Evolutionary conservation across 2,888 invertebrate species (phyloP).

Genomic region (Eulithis prunata): DNA sequence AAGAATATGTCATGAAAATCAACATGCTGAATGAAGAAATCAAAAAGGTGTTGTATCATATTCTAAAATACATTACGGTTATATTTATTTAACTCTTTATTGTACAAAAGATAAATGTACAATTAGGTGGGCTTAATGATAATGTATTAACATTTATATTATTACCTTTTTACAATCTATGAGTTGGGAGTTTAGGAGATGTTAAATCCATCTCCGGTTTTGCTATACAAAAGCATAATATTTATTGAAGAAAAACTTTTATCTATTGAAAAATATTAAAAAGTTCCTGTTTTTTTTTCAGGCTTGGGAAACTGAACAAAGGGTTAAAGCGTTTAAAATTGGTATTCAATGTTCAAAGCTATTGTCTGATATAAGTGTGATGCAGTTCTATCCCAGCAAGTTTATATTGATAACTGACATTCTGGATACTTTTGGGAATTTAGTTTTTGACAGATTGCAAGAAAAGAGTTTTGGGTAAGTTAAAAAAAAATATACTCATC

Average conservation of each 20-base stretch:
- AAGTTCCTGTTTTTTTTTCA: conserved; percentile 46
- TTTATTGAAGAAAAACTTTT: too few species aligned
- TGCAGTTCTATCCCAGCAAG: conserved; percentile 99
- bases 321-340: conserved; percentile 97
- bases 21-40: conserved; percentile 96
- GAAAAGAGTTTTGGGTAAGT: conserved; percentile 85
- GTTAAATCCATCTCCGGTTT: too few species aligned
- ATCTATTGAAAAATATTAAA: too few species aligned
- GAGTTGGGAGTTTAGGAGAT: too few species aligned
- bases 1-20: conserved; percentile 95
- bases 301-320: conserved; percentile 97
- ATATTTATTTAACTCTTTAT: too few species aligned
- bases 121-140: too few species aligned
- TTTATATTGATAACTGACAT: conserved; percentile 98
- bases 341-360: conserved; percentile 98
- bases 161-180: too few species aligned
- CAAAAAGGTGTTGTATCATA: conserved; percentile 79
- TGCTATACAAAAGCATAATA: too few species aligned
- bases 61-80: neutral
- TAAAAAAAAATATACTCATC: neutral
- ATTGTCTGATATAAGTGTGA: conserved; percentile 93
- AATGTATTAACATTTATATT: too few species aligned
- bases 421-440: conserved; percentile 95
- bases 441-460: conserved; percentile 93
- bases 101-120: too few species aligned